Percentiles rank a stretch among this genome's conserved stretches.
Conservation (phyloP, 2,797 vertebrate genomes). For the Hoplostethus atlanticus region DNA sequence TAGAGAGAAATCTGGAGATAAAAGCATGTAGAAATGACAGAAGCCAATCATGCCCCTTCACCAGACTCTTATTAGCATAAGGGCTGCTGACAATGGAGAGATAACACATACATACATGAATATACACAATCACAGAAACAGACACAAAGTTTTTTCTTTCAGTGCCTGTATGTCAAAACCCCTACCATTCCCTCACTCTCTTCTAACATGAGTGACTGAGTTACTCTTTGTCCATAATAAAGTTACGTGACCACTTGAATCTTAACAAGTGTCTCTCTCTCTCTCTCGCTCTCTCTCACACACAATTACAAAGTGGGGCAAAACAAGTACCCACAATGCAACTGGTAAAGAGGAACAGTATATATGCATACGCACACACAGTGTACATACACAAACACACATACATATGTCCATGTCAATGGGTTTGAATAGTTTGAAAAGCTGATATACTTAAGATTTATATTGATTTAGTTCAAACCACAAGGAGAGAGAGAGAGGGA, state of each 20-base stretch:
- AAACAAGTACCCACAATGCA: conserved; percentile 42
- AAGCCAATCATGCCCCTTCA: conserved; percentile 60
- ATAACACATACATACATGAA: conserved; percentile 30
- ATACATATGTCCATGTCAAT: not conserved
- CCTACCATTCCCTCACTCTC: conserved; percentile 39
- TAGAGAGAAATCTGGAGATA: conserved; percentile 33
- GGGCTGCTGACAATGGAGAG: conserved; percentile 69
- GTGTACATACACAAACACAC: conserved; percentile 9
- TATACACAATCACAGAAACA: conserved; percentile 13
- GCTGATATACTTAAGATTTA: too few species aligned
- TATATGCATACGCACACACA: conserved; percentile 18
- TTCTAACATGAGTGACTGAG: conserved; percentile 20
- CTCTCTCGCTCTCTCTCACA: not conserved
- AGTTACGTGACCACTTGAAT: conserved; percentile 60
- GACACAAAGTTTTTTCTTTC: not conserved
- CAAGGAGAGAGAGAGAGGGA: too few species aligned
- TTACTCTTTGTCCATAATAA: conserved; percentile 33
- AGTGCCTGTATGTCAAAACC: not conserved
- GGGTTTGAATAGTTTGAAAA: too few species aligned
- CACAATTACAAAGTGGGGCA: conserved; percentile 59
- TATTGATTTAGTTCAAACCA: too few species aligned
- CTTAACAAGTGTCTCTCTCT: not conserved
- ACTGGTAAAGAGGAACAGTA: conserved; percentile 41
- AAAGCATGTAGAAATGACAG: conserved; percentile 46
- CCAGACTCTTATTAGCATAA: conserved; percentile 75